Evolutionary conservation across 2,888 invertebrate genomes (phyloP), one percentile per base, ranked within the genome.

Genomic region (Drosophila villosipedis): DNA sequence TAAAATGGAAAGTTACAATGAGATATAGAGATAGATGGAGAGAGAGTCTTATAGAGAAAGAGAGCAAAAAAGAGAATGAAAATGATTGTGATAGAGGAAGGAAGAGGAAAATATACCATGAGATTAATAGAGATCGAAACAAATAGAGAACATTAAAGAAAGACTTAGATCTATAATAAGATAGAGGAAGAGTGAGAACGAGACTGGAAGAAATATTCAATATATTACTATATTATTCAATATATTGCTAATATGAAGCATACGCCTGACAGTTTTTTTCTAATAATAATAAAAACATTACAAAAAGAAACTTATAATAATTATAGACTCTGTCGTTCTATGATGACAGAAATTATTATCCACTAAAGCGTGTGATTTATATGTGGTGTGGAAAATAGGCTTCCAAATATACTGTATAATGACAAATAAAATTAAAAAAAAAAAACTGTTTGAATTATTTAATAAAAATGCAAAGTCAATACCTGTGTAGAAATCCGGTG

Each of bases 21-120:
- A 2, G 39, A 10, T 2, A n/a, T n/a, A n/a, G 1, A 10, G 10
- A n/a, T 0, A 41, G 39, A 39, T 39, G 39, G 0, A 9, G 9
- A 19, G 1, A 39, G 0, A 41, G 4, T 41, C 10, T 41, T 41
- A n/a, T 4, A 10, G 41, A 10, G 41, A 10, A 1, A 10, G n/a
- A 41, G n/a, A 43, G n/a, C 4, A 5, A 12, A 2, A 43, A 1
- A 12, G n/a, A 22, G 2, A 12, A 12, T 12, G 41, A 12, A n/a
- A 43, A 12, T 22, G 4, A 22, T 4, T 5, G 41, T 4, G 41
- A 22, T 6, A 22, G 41, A 12, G 5, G 41, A 43, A 22, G 41
- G 1, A 4, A 5, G 1, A n/a, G n/a, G 2, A n/a, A 41, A 12
- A n/a, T 41, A 35, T 35, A 14, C 35, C 4, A 35, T 16, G 14